Conservation (phyloP, 1,140 invertebrate genomes). For the Drosophila sproati region DNA sequence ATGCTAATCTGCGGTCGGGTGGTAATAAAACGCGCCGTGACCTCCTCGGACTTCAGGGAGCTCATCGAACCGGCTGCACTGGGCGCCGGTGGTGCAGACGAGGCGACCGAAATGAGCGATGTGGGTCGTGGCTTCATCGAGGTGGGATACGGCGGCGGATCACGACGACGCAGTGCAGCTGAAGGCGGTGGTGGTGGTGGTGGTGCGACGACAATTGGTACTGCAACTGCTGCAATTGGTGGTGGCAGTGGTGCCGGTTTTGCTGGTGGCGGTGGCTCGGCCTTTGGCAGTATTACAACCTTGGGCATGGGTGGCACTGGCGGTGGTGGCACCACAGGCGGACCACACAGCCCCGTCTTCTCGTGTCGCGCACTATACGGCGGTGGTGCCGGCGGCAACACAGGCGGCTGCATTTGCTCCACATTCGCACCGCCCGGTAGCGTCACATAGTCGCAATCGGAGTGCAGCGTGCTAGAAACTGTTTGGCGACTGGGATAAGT, state of each 20-base stretch:
- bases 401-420: conserved; percentile 76
- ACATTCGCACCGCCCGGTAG: conserved; percentile 87
- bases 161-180: conserved; percentile 63
- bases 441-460: conserved; percentile 94
- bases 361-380: conserved; percentile 85
- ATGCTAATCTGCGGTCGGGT: conserved; percentile 89
- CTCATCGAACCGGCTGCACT: conserved; percentile 61
- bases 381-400: conserved; percentile 84
- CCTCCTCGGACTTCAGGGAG: conserved; percentile 86
- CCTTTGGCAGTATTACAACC: conserved; percentile 26
- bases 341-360: conserved; percentile 80
- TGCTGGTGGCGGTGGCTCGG: conserved; percentile 44
- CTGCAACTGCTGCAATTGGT: background rate
- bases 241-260: conserved; percentile 20
- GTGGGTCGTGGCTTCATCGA: conserved; percentile 84
- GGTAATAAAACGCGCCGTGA: conserved; percentile 88
- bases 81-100: conserved; percentile 48
- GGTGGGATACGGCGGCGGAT: conserved; percentile 87
- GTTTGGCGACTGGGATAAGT: conserved; percentile 91
- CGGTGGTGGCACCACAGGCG: conserved; percentile 51
- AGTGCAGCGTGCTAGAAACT: conserved; percentile 92
- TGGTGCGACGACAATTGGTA: background rate
- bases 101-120: conserved; percentile 74
- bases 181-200: conserved; percentile 33
- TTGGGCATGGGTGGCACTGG: conserved; percentile 49